Conservation (phyloP, 2,888 invertebrate genomes). For the Xanthia togata region DNA sequence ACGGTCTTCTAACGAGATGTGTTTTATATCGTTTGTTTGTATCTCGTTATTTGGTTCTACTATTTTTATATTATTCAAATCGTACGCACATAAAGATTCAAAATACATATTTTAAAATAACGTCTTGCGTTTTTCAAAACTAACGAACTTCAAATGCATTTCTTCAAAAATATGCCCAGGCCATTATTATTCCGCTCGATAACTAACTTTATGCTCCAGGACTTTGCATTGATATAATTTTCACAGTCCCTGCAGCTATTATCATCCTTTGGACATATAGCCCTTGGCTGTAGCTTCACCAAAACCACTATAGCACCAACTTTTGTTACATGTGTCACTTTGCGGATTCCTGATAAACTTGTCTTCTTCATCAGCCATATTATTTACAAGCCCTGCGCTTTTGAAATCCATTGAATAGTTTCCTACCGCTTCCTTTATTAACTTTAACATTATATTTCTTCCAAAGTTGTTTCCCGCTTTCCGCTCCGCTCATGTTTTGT, state of each 20-base stretch:
- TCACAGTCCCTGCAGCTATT: background rate
- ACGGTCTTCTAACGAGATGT: constrained; percentile 50
- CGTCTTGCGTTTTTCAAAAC: constrained; percentile 8
- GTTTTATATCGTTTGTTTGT: constrained; percentile 42
- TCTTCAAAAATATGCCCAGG: background rate
- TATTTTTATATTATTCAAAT: constrained; percentile 46
- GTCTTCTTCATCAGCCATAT: background rate
- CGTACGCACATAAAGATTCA: constrained; percentile 10
- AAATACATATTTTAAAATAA: constrained; percentile 34
- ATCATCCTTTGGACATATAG: background rate
- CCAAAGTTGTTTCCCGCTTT: constrained; percentile 39
- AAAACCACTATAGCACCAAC: background rate
- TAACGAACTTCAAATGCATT: constrained; percentile 35
- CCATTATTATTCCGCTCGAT: background rate
- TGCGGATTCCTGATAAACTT: background rate
- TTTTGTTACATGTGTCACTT: background rate
- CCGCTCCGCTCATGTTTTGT: constrained; percentile 72
- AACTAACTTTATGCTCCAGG: background rate
- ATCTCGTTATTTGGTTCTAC: constrained; percentile 33
- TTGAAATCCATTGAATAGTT: background rate
- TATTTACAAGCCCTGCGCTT: background rate
- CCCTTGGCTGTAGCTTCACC: background rate
- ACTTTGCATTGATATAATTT: background rate
- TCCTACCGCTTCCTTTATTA: background rate
- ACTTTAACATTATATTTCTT: background rate